These are phyloP conservation scores for Myioborus miniatus DNA, from an alignment of 2,797 vertebrate genomes.

Conservation along the genomic window DNA sequence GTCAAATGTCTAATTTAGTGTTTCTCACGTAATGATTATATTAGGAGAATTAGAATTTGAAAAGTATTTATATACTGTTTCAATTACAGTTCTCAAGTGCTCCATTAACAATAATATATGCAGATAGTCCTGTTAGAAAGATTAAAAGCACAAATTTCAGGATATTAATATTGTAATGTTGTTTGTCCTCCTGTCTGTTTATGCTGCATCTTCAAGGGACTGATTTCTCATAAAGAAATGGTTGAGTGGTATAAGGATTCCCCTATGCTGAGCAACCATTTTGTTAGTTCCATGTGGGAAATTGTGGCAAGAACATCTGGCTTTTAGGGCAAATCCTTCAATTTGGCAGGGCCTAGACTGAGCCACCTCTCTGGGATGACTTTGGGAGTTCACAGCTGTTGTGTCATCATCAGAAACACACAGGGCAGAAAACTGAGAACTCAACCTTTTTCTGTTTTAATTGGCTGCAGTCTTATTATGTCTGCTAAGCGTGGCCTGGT, in stretches of 20 bases:
- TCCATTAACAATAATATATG: not conserved
- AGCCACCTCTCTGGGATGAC: not conserved
- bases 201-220: not conserved
- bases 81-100: conserved; percentile 26
- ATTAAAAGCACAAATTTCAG: not conserved
- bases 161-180: not conserved
- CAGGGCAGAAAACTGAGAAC: conserved; percentile 22
- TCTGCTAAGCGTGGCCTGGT: not conserved
- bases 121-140: not conserved
- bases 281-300: not conserved
- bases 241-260: not conserved
- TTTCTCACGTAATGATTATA: conserved; percentile 77
- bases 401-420: conserved; percentile 29
- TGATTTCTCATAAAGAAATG: not conserved
- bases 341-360: not conserved
- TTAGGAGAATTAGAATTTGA: conserved; percentile 50
- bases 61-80: conserved; percentile 12
- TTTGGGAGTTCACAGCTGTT: conserved; percentile 44
- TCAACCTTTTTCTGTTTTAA: conserved; percentile 44
- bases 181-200: not conserved
- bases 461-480: conserved; percentile 19
- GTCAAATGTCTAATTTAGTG: conserved; percentile 87
- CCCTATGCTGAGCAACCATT: not conserved
- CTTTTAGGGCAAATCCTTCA: not conserved
- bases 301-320: not conserved